Conservation (phyloP, 2,888 invertebrate species). For the Eucera pruinosa region DNA sequence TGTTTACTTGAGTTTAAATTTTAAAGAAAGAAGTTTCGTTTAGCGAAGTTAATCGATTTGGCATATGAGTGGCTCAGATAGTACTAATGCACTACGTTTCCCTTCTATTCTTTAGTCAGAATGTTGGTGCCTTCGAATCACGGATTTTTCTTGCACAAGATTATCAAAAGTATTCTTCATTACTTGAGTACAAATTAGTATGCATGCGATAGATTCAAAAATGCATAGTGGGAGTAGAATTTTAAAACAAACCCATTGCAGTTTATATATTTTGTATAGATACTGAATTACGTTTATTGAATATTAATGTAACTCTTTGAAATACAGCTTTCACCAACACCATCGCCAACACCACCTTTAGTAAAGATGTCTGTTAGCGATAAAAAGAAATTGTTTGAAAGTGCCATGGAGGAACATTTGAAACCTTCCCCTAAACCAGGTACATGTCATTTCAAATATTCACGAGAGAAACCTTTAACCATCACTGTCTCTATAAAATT, state of each 20-base stretch:
- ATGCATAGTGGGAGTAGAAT: conserved; percentile 12
- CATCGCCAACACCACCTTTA: conserved; percentile 90
- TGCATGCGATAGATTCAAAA: conserved; percentile 13
- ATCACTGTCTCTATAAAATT: too few relatives aligned
- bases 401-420: conserved; percentile 96
- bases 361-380: conserved; percentile 95
- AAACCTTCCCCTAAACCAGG: conserved; percentile 94
- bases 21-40: too few relatives aligned
- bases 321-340: conserved; percentile 85
- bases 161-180: background rate
- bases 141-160: conserved; percentile 4
- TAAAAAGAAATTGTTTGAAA: conserved; percentile 97
- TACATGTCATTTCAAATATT: conserved; percentile 81
- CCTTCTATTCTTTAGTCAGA: conserved; percentile 18
- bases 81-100: conserved; percentile 38
- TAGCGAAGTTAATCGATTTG: too few relatives aligned
- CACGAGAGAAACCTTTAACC: too few relatives aligned
- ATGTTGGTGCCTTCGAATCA: conserved; percentile 24
- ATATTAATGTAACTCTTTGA: conserved; percentile 54
- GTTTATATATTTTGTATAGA: conserved; percentile 14
- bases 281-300: background rate
- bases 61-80: too few relatives aligned
- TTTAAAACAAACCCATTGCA: background rate
- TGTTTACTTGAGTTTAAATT: too few relatives aligned
- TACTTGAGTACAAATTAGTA: conserved; percentile 10